Conservation (phyloP, 2,797 vertebrate genomes). For the Alouatta caraya region DNA sequence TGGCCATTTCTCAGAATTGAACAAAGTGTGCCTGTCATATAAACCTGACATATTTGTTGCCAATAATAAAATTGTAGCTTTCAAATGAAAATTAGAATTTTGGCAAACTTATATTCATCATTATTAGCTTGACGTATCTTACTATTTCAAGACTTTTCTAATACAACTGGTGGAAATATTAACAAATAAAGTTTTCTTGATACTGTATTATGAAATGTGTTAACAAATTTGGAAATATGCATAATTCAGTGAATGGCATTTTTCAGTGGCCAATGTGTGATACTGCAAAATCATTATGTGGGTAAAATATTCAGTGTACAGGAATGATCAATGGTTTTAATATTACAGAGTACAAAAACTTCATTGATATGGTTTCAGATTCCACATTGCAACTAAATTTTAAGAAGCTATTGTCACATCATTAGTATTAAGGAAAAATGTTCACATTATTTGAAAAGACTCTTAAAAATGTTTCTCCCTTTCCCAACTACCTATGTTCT, state of each 20-base stretch:
- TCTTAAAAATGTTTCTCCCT: not conserved
- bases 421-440: not conserved
- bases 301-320: not conserved
- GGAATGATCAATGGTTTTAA: not conserved
- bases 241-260: not conserved
- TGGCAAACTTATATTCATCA: not conserved
- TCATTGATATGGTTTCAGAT: not conserved
- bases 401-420: not conserved
- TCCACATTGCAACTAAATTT: not conserved
- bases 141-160: not conserved
- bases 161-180: not conserved
- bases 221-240: not conserved
- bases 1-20: constrained; percentile 27
- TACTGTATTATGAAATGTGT: not conserved
- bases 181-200: not conserved
- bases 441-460: not conserved
- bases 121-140: not conserved
- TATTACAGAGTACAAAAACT: not conserved
- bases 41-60: constrained; percentile 42
- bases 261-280: not conserved
- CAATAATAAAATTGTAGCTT: constrained; percentile 29
- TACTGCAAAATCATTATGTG: not conserved
- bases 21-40: not conserved
- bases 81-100: constrained; percentile 36
- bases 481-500: not conserved